phyloP scores from a whole-genome alignment of 2,113 vertebrate genomes.

The Phylloscopus trochiloides region DNA sequence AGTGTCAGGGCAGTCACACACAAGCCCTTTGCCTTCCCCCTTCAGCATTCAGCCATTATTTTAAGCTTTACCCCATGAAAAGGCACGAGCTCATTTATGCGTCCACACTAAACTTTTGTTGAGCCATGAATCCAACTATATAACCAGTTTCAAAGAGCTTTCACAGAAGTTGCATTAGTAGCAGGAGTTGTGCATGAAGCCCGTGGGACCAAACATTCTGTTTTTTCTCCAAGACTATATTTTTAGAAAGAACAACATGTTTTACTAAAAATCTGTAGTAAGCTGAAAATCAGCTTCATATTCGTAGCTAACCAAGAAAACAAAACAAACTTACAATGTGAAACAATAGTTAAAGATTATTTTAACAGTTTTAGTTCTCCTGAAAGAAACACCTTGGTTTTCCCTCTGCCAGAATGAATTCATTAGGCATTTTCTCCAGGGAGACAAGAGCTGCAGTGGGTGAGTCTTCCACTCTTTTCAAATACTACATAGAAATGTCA shows the following conservation, averaged over 20 bases:
- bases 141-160: neutral
- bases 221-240: neutral
- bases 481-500: neutral
- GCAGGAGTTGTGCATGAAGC: neutral
- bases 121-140: neutral
- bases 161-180: neutral
- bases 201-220: neutral
- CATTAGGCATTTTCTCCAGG: neutral
- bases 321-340: neutral
- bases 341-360: neutral
- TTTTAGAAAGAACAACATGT: slow-evolving; percentile 18
- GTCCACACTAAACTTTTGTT: neutral
- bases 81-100: neutral
- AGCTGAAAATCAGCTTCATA: neutral
- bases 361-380: neutral
- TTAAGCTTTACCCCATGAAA: neutral
- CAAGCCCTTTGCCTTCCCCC: neutral
- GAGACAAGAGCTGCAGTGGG: neutral
- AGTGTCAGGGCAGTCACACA: neutral
- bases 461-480: neutral
- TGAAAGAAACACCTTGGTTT: neutral
- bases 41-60: neutral
- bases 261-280: neutral
- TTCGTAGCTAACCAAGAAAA: neutral
- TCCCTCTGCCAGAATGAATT: neutral